Percentiles rank a stretch among this genome's conserved stretches.
phyloP scores from a whole-genome alignment of 2,888 invertebrate species.

The Microdon myrmicae region DNA sequence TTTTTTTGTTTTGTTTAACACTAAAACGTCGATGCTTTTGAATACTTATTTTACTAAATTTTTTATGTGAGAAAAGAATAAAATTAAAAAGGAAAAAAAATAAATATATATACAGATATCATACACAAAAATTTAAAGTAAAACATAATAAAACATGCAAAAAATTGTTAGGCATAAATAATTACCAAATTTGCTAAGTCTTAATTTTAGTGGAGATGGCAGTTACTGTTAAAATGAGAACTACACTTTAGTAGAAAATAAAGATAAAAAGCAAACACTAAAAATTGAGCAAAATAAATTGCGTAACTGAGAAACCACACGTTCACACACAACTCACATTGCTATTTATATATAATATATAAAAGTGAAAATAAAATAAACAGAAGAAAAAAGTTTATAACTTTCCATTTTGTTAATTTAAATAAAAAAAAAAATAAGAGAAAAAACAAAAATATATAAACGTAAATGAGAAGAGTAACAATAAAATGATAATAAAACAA shows the following conservation, averaged over 20 bases:
- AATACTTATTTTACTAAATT: constrained; percentile 18
- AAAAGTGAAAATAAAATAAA: constrained; percentile 15
- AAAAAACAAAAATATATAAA: constrained; percentile 5
- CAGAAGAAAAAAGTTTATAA: constrained; percentile 44
- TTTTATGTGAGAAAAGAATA: constrained; percentile 11
- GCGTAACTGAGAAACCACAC: constrained; percentile 29
- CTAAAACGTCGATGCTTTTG: constrained; percentile 23
- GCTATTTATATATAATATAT: constrained; percentile 1
- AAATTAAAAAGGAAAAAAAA: constrained; percentile 9
- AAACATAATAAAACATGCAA: constrained; percentile 49
- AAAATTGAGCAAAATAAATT: constrained; percentile 26
- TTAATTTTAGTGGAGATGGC: constrained; percentile 47
- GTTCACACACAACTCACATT: constrained; percentile 18
- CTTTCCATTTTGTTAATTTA: constrained; percentile 40
- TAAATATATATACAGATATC: constrained; percentile 46
- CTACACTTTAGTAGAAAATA: too few relatives aligned
- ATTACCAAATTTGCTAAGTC: constrained; percentile 53
- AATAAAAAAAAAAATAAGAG: constrained; percentile 43
- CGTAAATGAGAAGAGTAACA: constrained; percentile 9
- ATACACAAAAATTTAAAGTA: constrained; percentile 47
- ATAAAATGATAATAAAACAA: background rate
- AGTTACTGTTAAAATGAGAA: constrained; percentile 39
- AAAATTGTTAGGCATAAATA: constrained; percentile 49
- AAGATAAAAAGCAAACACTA: background rate
- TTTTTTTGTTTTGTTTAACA: constrained; percentile 35